Percentiles rank a stretch among this genome's conserved stretches.
These are phyloP conservation scores for Hemiprocne comata DNA, from an alignment of 2,113 vertebrate species.

Conservation along the genomic window DNA sequence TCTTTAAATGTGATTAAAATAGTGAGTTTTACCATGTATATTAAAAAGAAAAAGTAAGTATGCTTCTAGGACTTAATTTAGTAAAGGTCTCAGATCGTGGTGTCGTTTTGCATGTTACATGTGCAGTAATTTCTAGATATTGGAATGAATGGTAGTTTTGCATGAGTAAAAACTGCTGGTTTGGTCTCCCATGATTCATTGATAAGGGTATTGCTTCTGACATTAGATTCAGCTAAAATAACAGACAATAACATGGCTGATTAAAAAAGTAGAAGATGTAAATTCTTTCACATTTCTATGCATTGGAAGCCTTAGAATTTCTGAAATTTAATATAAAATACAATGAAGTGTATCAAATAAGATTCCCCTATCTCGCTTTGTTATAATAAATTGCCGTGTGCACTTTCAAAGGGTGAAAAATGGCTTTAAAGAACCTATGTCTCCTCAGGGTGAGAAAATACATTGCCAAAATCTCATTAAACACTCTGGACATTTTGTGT, in stretches of 20 bases:
- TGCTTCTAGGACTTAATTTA: neutral
- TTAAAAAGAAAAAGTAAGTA: neutral
- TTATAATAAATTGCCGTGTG: conserved; percentile 71
- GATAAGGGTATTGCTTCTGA: conserved; percentile 76
- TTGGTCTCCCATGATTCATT: conserved; percentile 60
- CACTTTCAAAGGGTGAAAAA: conserved; percentile 60
- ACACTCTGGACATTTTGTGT: neutral
- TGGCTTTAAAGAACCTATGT: conserved; percentile 42
- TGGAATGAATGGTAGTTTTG: neutral
- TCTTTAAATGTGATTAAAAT: neutral
- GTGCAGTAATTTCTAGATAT: neutral
- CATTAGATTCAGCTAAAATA: conserved; percentile 73
- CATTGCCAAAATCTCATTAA: conserved; percentile 43
- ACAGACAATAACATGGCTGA: conserved; percentile 81
- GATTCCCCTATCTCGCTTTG: conserved; percentile 66
- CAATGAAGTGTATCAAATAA: conserved; percentile 80
- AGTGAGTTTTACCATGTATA: neutral
- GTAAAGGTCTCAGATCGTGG: neutral
- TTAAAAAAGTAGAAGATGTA: conserved; percentile 76
- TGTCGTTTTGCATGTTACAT: neutral
- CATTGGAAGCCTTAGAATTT: conserved; percentile 75
- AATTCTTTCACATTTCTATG: conserved; percentile 79
- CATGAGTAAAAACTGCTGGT: neutral
- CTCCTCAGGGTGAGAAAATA: conserved; percentile 51
- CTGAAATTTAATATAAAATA: conserved; percentile 79